phyloP scores from a whole-genome alignment of 2,797 vertebrate genomes.

The Serranus cabrilla region DNA sequence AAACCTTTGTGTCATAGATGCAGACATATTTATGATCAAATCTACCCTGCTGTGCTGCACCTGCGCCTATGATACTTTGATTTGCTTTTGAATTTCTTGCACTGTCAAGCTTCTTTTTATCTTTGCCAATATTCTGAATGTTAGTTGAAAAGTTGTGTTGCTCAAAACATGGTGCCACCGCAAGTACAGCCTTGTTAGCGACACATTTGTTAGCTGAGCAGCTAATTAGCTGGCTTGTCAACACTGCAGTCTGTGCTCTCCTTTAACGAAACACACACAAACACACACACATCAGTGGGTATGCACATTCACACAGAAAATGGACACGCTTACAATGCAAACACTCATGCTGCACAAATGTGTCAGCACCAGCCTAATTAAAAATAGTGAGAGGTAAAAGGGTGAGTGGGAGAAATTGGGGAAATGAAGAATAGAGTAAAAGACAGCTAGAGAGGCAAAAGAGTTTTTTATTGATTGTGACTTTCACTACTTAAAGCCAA shows the following conservation, averaged over 20 bases:
- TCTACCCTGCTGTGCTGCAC: not conserved
- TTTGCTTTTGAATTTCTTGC: slow-evolving; percentile 22
- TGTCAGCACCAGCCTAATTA: slow-evolving; percentile 65
- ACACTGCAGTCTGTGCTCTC: slow-evolving; percentile 31
- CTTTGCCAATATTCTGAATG: slow-evolving; percentile 20
- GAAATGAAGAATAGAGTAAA: slow-evolving; percentile 46
- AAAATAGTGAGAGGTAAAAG: slow-evolving; percentile 41
- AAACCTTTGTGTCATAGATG: not conserved
- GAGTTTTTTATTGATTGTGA: slow-evolving; percentile 46
- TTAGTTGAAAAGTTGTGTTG: slow-evolving; percentile 6
- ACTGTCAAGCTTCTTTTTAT: slow-evolving; percentile 27
- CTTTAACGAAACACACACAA: slow-evolving; percentile 17
- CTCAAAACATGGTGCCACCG: slow-evolving; percentile 8
- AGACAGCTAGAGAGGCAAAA: slow-evolving; percentile 27
- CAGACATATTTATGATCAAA: not conserved
- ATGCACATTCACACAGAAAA: slow-evolving; percentile 15
- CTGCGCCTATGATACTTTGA: slow-evolving; percentile 9
- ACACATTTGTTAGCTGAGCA: slow-evolving; percentile 46
- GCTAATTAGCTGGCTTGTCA: slow-evolving; percentile 68
- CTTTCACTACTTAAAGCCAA: slow-evolving; percentile 41
- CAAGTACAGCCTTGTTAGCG: slow-evolving; percentile 31
- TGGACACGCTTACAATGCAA: slow-evolving; percentile 27
- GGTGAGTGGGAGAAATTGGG: slow-evolving; percentile 34
- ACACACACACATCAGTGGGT: slow-evolving; percentile 14
- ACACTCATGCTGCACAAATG: slow-evolving; percentile 19